A percentile compares a stretch with the other conserved stretches of the same genome.
Evolutionary conservation across 1,140 invertebrate genomes (phyloP).

Genomic region (Colletes latitarsis): DNA sequence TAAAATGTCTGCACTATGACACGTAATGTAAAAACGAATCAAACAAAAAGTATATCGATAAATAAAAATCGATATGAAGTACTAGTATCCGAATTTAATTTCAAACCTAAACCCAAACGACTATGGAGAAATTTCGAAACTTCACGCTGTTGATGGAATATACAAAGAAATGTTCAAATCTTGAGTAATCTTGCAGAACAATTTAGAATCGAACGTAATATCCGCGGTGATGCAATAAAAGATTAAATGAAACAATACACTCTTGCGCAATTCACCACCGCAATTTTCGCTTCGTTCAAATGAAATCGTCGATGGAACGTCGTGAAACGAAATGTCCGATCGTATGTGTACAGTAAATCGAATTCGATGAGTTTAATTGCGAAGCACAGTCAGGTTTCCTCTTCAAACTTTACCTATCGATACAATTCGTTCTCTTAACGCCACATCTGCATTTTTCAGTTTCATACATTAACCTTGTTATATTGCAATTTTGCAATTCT

Average conservation of each 20-base stretch:
- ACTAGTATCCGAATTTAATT: too few species aligned
- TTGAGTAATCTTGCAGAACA: constrained; percentile 6
- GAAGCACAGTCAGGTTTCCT: neutral
- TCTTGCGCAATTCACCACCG: neutral
- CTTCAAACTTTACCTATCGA: neutral
- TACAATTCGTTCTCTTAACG: neutral
- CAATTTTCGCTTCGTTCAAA: constrained; percentile 4
- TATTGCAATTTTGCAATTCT: too few species aligned
- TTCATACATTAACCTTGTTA: neutral
- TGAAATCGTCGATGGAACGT: constrained; percentile 1
- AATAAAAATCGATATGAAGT: too few species aligned
- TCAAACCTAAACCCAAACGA: too few species aligned
- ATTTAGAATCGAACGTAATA: constrained; percentile 13
- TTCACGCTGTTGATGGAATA: constrained; percentile 1
- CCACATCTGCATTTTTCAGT: neutral
- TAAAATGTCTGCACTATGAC: too few species aligned
- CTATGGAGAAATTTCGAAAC: too few species aligned
- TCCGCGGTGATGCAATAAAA: neutral
- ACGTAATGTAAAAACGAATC: too few species aligned
- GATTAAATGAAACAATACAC: constrained; percentile 1
- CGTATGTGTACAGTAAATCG: neutral
- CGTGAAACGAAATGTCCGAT: neutral
- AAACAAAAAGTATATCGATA: too few species aligned
- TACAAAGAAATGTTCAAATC: neutral
- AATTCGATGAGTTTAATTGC: neutral